These are phyloP conservation scores for Pteromalus puparum DNA, from an alignment of 1,140 invertebrate genomes.

Conservation along the genomic window DNA sequence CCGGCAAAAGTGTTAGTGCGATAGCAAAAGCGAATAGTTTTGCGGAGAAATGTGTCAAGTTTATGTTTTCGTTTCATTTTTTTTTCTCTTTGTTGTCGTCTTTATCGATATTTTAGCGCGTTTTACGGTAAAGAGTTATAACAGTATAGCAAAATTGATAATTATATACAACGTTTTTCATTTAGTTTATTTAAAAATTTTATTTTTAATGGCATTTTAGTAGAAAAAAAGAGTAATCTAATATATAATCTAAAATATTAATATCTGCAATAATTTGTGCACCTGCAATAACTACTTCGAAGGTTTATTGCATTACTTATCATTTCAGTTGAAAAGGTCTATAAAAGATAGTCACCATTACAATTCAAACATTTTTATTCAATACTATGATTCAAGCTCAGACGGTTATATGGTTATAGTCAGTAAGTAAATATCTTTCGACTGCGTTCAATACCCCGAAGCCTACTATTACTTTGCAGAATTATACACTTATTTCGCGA, in stretches of 20 bases:
- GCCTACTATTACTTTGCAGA: not conserved
- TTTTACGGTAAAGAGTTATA: too few species aligned
- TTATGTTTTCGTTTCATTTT: constrained; percentile 36
- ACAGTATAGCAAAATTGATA: too few species aligned
- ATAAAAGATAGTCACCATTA: not conserved
- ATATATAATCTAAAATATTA: too few species aligned
- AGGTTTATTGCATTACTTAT: not conserved
- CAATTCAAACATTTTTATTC: not conserved
- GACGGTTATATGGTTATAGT: not conserved
- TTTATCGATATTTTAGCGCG: not conserved
- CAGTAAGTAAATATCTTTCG: not conserved
- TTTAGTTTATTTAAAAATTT: too few species aligned
- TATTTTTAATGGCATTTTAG: too few species aligned
- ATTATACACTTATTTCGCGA: not conserved
- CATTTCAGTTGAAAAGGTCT: not conserved
- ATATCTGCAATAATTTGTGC: too few species aligned
- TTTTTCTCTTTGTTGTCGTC: not conserved
- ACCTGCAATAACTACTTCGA: too few species aligned
- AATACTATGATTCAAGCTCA: not conserved
- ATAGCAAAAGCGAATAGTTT: constrained; percentile 4
- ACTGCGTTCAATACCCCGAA: not conserved
- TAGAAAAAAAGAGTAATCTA: too few species aligned
- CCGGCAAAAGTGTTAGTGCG: constrained; percentile 17
- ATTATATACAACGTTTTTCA: too few species aligned
- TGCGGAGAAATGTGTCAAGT: constrained; percentile 40